Conservation (phyloP, 1,140 invertebrate genomes). For the Brachionus koreanus region DNA sequence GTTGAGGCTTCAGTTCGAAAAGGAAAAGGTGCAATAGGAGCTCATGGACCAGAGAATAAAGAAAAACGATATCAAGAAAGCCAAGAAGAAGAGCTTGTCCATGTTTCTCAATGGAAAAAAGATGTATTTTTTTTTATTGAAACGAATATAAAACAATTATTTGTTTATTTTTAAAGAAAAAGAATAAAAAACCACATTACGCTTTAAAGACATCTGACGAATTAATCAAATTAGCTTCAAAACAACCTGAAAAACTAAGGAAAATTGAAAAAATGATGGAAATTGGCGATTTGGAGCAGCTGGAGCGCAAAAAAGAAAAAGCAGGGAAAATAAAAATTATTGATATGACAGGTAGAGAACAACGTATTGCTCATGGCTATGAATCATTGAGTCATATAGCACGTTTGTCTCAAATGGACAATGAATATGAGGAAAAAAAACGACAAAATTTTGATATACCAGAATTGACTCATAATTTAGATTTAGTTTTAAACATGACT, state of each 20-base stretch:
- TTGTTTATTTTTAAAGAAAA: constrained; percentile 47
- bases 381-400: constrained; percentile 70
- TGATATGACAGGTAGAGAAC: constrained; percentile 94
- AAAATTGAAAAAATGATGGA: constrained; percentile 8
- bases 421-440: constrained; percentile 51
- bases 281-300: not conserved
- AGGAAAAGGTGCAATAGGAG: constrained; percentile 81
- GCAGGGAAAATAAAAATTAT: constrained; percentile 84
- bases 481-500: constrained; percentile 81
- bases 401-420: constrained; percentile 63
- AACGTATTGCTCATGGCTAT: constrained; percentile 76
- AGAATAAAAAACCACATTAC: constrained; percentile 67
- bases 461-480: constrained; percentile 85
- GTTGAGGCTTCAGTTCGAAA: constrained; percentile 85
- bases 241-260: constrained; percentile 51
- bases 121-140: constrained; percentile 13
- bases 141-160: not conserved
- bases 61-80: constrained; percentile 58
- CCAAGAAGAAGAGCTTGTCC: constrained; percentile 34
- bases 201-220: constrained; percentile 86
- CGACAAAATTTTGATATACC: constrained; percentile 66
- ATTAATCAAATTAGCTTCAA: constrained; percentile 74
- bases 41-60: constrained; percentile 58
- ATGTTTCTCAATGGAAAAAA: constrained; percentile 45
- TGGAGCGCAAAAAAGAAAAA: constrained; percentile 37